phyloP scores from a whole-genome alignment of 2,113 vertebrate species.

The Saimiri boliviensis region DNA sequence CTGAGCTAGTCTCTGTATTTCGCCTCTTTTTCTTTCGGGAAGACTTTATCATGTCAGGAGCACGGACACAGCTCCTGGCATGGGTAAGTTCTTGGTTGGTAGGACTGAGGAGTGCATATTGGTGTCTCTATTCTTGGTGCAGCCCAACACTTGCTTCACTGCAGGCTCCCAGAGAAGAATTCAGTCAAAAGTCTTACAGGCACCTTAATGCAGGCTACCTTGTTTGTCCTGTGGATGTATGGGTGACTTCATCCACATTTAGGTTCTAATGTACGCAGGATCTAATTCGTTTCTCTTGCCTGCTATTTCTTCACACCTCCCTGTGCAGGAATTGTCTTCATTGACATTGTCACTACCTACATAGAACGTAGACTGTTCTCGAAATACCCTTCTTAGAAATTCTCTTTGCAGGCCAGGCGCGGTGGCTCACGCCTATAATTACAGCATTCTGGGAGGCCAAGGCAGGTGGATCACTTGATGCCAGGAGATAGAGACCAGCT shows the following conservation, averaged over 20 bases:
- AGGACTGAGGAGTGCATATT: neutral
- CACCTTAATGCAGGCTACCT: neutral
- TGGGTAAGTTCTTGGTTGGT: neutral
- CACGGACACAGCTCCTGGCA: neutral
- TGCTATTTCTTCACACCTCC: neutral
- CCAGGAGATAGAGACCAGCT: no score
- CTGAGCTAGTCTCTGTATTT: neutral
- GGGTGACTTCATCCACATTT: neutral
- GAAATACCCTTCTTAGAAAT: neutral
- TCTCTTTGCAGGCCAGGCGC: neutral
- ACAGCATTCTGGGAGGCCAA: no score
- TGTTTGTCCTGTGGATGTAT: neutral
- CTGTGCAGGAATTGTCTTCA: neutral
- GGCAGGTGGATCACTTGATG: no score
- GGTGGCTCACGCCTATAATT: no score
- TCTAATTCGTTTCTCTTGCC: neutral
- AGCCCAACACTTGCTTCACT: neutral
- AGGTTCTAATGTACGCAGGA: neutral
- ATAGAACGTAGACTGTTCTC: neutral
- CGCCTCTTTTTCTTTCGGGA: neutral
- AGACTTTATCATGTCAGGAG: neutral
- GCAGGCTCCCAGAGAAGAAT: neutral
- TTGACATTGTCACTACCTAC: neutral
- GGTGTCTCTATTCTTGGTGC: neutral
- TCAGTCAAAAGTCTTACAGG: neutral